Base-by-base conservation (phyloP, 2,113 vertebrate species). In the Oryzias celebensis region DNA sequence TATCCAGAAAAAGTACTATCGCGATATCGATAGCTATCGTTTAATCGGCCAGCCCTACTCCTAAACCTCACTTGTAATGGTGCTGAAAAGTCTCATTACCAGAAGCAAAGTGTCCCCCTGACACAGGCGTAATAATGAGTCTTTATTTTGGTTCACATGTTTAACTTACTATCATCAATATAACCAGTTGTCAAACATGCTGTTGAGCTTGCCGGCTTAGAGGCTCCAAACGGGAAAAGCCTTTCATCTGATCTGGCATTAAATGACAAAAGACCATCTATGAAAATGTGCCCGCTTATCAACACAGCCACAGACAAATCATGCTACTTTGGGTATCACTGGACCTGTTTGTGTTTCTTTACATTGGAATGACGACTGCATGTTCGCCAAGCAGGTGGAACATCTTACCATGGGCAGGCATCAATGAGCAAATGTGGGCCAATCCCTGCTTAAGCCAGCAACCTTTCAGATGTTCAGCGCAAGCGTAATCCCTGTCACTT, bases 381-480 rank as follows among this genome's bases (percentile, higher is more conserved):
- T 13, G 52, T 41, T 60, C 68, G 72, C 45, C 66, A 76, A 72
- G 48, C 76, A 87, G 85, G 84, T 87, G 86, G 48, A 56, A 85
- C 79, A 87, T 83, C 77, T 88, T 46, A 51, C 58, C 41, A 16
- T 73, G 51, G 50, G 12, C 5, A 18, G 71, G 73, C 78, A 51
- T 44, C 61, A 64, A 63, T 52, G 0, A 53, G 14, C 7, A 28
- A 78, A 90, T 87, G 75, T 90, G 84, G 87, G 82, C 64, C 84
- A 89, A 92, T 91, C 84, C 76, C 72, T 14, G 84, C 90, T 90
- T 90, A 89, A 59, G 69, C 64, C 45, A 48, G 57, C 31, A 3
- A 52, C 62, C 76, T 45, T 70, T 71, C 82, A 69, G 71, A 64
- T 62, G 48, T 83, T 64, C 70, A 17, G 59, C 2, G 77, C 51